Evolutionary conservation across 2,888 invertebrate species (phyloP), one percentile per base, ranked within the genome.

Genomic region (Agrochola litura): DNA sequence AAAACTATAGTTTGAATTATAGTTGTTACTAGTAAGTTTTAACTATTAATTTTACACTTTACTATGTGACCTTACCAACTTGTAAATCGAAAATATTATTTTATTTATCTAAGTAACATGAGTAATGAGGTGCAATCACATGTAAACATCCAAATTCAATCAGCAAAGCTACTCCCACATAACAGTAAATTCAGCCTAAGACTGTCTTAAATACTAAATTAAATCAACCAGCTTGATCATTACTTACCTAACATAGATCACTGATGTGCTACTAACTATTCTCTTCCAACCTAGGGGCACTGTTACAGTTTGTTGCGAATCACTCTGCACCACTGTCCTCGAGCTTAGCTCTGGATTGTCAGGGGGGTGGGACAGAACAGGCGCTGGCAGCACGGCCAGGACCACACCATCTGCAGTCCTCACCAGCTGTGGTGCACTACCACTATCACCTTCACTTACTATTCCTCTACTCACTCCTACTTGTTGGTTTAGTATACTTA

Each of bases 271-370:
- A 83, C 92, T 95, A 64, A 97, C 91, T 85, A 96, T 95, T 89
- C 97, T 95, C 84, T 95, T 95, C 97, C 97, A 97, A 84, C 96
- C 97, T 87, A 95, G 92, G 76, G 97, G 97, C 92, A 97, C 96
- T 89, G 94, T 93, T 84, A 96, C 92, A 89, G 94, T 95, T 89
- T 94, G 95, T 88, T 92, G 89, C 77, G 91, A 88, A 87, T 96
- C 96, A 94, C 94, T 94, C 92, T 95, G 95, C 82, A 89, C 91
- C 83, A 89, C 91, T 90, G 93, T 93, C 86, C 93, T 92, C 87
- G 95, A 91, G 94, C 87, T 88, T 76, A 89, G 88, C 81, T 96
- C 95, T 73, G 90, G 84, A 72, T 89, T 85, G 82, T 96, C 95
- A 75, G 90, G 64, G 2, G 91, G 81, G 68, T 93, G 94, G 19